phyloP scores from a whole-genome alignment of 2,113 vertebrate genomes.

The Phycodurus eques region DNA sequence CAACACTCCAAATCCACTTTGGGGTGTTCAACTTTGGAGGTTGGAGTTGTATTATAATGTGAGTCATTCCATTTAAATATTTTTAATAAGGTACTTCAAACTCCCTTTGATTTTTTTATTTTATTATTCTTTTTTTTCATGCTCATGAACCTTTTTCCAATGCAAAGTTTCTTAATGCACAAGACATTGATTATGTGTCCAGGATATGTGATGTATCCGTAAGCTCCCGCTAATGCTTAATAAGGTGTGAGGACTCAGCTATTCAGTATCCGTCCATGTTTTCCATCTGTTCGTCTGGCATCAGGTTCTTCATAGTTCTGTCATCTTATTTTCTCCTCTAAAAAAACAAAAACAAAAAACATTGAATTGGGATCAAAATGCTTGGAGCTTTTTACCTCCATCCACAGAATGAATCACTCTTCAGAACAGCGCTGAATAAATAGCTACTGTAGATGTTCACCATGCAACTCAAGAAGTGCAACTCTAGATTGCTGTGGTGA shows the following conservation, averaged over 20 bases:
- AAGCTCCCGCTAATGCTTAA: neutral
- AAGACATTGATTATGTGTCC: no score
- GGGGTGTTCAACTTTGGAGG: no score
- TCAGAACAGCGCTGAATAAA: constrained; percentile 10
- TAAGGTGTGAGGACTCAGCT: neutral
- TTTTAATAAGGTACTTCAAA: no score
- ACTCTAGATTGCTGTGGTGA: constrained; percentile 2
- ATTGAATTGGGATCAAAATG: constrained; percentile 21
- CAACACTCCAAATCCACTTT: no score
- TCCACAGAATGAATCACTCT: neutral
- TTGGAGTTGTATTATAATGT: no score
- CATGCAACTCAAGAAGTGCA: constrained; percentile 3
- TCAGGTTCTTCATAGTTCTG: constrained; percentile 12
- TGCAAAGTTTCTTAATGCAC: no score
- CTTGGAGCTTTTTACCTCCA: constrained; percentile 13
- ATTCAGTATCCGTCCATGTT: neutral
- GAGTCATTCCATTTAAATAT: no score
- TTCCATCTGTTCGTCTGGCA: constrained; percentile 29
- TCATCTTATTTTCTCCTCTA: constrained; percentile 23
- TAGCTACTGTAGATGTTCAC: neutral
- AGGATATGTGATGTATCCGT: neutral
- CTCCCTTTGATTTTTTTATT: no score
- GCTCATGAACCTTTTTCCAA: no score
- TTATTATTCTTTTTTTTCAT: no score
- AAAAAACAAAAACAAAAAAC: constrained; percentile 15